phyloP scores from a whole-genome alignment of 1,140 invertebrate species.

The Stegodyphus mimosarum region DNA sequence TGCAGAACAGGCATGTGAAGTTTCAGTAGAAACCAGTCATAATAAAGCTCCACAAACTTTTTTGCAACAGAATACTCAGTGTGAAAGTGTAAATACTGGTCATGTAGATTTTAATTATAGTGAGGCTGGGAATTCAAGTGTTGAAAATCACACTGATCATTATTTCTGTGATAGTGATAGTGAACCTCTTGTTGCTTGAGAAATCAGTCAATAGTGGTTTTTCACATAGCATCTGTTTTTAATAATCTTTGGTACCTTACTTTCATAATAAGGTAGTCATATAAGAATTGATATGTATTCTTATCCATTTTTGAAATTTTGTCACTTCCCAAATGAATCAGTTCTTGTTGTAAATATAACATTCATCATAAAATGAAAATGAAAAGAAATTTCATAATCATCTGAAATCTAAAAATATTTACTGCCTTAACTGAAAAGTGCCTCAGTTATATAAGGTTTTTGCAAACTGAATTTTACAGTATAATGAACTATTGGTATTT shows the following conservation, averaged over 20 bases:
- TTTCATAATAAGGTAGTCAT: background rate
- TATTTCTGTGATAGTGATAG: conserved; percentile 56
- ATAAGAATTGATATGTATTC: background rate
- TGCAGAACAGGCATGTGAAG: background rate
- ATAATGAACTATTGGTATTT: too few relatives aligned
- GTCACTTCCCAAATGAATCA: too few relatives aligned
- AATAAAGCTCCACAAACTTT: background rate
- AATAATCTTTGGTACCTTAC: too few relatives aligned
- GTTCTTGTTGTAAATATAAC: too few relatives aligned
- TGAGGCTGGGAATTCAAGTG: background rate
- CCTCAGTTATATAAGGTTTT: too few relatives aligned
- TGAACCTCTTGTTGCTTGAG: conserved; percentile 32
- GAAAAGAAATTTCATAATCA: too few relatives aligned
- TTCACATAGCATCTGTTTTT: too few relatives aligned
- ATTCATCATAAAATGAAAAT: too few relatives aligned
- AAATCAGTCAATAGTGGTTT: background rate
- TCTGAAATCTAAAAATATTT: too few relatives aligned
- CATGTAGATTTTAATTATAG: background rate
- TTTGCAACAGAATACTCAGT: background rate
- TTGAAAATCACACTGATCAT: background rate
- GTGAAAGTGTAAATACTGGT: background rate
- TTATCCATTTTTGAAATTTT: background rate
- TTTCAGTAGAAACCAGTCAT: background rate
- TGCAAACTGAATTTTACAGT: too few relatives aligned
- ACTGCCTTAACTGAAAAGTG: too few relatives aligned